Evolutionary conservation across 2,888 invertebrate genomes (phyloP), one percentile per base, ranked within the genome.

Genomic region (Caenorhabditis auriculariae): DNA sequence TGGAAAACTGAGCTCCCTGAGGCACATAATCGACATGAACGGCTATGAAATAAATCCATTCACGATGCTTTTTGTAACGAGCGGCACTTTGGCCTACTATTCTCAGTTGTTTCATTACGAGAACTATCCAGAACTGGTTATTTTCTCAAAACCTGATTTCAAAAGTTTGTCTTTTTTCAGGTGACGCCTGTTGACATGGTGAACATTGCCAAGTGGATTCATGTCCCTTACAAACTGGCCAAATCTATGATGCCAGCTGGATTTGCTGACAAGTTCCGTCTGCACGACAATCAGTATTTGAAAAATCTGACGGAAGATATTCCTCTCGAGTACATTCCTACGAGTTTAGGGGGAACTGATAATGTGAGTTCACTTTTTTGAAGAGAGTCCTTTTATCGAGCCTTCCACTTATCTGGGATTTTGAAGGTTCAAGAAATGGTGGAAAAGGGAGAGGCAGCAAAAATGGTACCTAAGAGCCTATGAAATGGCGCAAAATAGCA

Each of bases 61-160:
- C 62, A 76, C 79, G 2, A 76, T 80, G 78, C 60, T 81, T 7
- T 80, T 81, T 53, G 76, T 81, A 7, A 68, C 66, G 45, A 75
- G 72, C 54, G 81, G 81, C 44, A 74, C 77, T 0, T 59, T 81
- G 23, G 75, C 76, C 26, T 81, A 81, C 62, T 80, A 80, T 54
- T 72, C 78, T 9, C 75, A 81, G 35, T 61, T 81, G 7, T 75
- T 81, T 60, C 81, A 81, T 49, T 81, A 78, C 55, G 80, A 81
- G 42, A 78, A 81, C 64, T 81, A 79, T 46, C 81, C 81, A 2
- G 79, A 81, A 49, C 61, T 80, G 48, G 78, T 79, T 29, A 65
- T 68, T 24, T 7, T 12, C 21, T 44, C n/a, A 9, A 32, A 29
- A 6, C 12, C 4, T 35, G 21, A 28, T 42, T 12, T 26, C 49